These are phyloP conservation scores for Tuta absoluta DNA, from an alignment of 2,888 invertebrate species.

Conservation along the genomic window DNA sequence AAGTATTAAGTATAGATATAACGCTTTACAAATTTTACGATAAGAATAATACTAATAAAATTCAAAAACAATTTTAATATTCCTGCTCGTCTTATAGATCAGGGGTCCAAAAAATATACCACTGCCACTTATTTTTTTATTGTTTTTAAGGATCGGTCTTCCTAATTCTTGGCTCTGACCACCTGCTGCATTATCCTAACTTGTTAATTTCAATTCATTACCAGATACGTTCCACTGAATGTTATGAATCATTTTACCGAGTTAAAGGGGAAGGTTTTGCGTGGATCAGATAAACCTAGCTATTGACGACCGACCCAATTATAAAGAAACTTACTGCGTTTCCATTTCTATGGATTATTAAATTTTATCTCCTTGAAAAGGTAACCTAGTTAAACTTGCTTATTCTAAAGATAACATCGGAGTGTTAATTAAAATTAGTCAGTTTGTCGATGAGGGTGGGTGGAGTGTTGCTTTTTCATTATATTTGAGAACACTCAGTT, in stretches of 20 bases:
- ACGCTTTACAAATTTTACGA: too few species aligned
- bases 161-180: conserved; percentile 21
- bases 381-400: conserved; percentile 29
- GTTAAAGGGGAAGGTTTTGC: conserved; percentile 34
- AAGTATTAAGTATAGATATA: too few species aligned
- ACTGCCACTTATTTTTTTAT: too few species aligned
- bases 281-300: conserved; percentile 38
- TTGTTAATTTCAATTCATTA: conserved; percentile 41
- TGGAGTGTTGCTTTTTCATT: conserved; percentile 71
- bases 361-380: conserved; percentile 33
- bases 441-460: conserved; percentile 55
- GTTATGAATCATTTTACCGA: conserved; percentile 34
- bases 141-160: too few species aligned
- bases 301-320: conserved; percentile 38
- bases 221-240: conserved; percentile 38
- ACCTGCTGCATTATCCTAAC: conserved; percentile 41
- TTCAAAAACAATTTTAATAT: too few species aligned
- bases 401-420: conserved; percentile 53
- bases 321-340: conserved; percentile 43
- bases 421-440: conserved; percentile 68
- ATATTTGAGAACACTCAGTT: conserved; percentile 53
- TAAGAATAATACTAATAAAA: too few species aligned
- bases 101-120: too few species aligned
- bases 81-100: too few species aligned
- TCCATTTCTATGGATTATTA: conserved; percentile 41